Evolutionary conservation across 2,797 vertebrate genomes (phyloP).

Genomic region (Heliangelus exortis): DNA sequence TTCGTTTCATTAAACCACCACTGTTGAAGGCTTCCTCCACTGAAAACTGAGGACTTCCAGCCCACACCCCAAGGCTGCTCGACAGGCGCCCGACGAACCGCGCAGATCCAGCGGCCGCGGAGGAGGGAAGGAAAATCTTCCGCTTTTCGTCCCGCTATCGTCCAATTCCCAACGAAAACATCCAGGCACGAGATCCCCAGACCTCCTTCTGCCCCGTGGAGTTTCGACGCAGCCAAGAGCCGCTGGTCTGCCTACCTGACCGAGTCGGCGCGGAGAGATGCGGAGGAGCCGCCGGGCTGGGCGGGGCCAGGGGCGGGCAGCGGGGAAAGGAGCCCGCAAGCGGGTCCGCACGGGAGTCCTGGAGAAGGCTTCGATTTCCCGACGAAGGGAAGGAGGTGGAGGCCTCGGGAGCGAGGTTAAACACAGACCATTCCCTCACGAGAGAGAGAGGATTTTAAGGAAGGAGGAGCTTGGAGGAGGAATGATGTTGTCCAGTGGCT

Average conservation of each 20-base stretch:
- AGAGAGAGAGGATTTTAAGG: no score
- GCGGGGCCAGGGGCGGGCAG: no score
- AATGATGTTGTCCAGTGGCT: no score
- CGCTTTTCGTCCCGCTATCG: neutral
- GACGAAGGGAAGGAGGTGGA: no score
- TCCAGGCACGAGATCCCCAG: rapidly evolving
- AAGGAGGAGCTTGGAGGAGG: no score
- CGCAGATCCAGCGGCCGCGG: neutral
- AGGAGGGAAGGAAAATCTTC: rapidly evolving
- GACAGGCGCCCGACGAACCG: neutral
- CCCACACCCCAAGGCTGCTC: neutral
- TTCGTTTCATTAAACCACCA: neutral
- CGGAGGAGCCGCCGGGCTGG: no score
- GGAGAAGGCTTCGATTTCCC: neutral
- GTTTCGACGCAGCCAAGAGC: neutral
- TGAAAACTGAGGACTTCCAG: rapidly evolving
- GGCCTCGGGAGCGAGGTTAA: no score
- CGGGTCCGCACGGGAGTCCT: no score
- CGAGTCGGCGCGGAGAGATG: neutral
- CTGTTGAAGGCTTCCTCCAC: neutral
- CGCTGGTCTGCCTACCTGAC: neutral
- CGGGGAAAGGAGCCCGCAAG: no score
- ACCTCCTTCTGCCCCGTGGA: neutral
- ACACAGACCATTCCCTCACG: rapidly evolving
- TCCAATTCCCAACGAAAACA: neutral